Evolutionary conservation across 1,140 invertebrate genomes (phyloP), one percentile per base, ranked within the genome.

Genomic region (Trichonephila clavipes): DNA sequence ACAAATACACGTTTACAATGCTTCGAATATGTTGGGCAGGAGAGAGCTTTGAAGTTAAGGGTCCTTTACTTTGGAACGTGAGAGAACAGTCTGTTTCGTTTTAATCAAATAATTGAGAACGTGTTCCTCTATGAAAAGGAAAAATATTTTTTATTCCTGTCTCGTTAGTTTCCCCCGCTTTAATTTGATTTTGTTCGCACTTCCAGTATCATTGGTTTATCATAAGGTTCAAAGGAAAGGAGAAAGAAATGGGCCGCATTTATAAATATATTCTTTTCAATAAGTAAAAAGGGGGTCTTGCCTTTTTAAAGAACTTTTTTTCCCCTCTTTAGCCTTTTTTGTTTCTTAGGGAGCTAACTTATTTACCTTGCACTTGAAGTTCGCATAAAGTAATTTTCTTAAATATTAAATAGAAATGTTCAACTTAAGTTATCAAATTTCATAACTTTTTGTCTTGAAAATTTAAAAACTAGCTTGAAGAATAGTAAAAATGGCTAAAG

Each of bases 31-130:
- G 5, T 34, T 40, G 5, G 14, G 34, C 24, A 19, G 18, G 72
- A 77, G 2, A 28, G 72, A 40, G 72, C 28, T 77, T 77, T 77
- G 72, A 77, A 77, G 72, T 77, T 28, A 18, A 77, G 6, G 28
- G 28, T 16, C 72, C 28, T 77, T 77, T 77, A 77, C 34, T 40
- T 16, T 40, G 72, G 16, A 34, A 77, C 72, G 72, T 77, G 72
- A 77, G 72, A 28, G 34, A 77, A 77, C 72, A 40, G 28, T 77
- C 72, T 77, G 72, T 77, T 77, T 77, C 72, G 28, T 77, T 40
- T 77, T 77, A 77, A 77, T 77, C 72, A 77, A 77, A 77, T 77
- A 77, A 77, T 77, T 77, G 72, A 77, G 34, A 24, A 77, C 72
- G 72, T 77, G 28, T 28, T 40, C 34, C 19, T 28, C 34, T 40